Evolutionary conservation across 2,113 vertebrate genomes (phyloP).

Genomic region (Trichomycterus rosablanca): DNA sequence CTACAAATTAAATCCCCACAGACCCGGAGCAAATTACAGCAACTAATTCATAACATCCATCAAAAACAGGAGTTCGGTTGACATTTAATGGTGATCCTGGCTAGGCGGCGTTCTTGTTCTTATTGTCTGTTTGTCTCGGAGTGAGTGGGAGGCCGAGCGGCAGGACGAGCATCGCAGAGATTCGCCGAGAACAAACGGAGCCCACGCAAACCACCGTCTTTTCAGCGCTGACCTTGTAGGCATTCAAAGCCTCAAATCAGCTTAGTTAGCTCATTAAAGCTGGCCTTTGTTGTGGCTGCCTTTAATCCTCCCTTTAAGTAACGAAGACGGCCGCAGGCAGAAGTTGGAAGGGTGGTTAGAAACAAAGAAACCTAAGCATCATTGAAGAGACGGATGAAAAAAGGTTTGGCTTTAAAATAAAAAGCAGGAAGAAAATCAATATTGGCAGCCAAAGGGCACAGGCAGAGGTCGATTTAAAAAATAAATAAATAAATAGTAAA

Average conservation of each 20-base stretch:
- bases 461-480: conserved; percentile 51
- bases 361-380: not conserved
- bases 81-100: not conserved
- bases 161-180: not conserved
- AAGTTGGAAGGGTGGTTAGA: not conserved
- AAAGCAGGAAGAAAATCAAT: conserved; percentile 35
- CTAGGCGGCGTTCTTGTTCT: not conserved
- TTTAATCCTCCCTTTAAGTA: too few species aligned
- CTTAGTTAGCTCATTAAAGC: conserved; percentile 8
- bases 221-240: not conserved
- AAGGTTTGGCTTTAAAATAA: not conserved
- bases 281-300: not conserved
- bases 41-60: conserved; percentile 1
- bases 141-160: not conserved
- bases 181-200: conserved; percentile 12
- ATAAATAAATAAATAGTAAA: conserved; percentile 57
- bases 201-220: not conserved
- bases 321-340: not conserved
- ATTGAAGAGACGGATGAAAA: not conserved
- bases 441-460: conserved; percentile 33
- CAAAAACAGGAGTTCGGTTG: conserved; percentile 4
- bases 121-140: not conserved
- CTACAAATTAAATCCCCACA: conserved; percentile 4
- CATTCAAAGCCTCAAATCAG: not conserved
- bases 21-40: conserved; percentile 6